Conservation (phyloP, 2,113 vertebrate species). For the Entelurus aequoreus region DNA sequence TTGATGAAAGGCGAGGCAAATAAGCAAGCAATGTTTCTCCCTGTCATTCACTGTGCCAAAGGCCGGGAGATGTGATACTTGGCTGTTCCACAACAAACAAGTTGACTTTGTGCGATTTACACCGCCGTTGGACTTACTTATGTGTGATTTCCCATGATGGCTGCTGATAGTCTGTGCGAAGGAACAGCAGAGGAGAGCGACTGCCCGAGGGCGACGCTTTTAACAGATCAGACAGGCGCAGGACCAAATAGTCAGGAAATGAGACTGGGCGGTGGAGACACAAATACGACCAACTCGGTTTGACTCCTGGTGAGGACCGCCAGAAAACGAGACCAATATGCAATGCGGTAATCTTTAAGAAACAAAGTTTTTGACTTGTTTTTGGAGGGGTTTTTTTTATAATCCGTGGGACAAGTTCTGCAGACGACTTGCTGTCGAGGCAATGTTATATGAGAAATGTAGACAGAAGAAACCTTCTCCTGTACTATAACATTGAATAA, state of each 20-base stretch:
- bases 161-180: conserved; percentile 8
- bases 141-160: background rate
- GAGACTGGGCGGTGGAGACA: conserved; percentile 38
- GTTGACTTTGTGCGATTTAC: conserved; percentile 10
- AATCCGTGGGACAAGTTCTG: background rate
- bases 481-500: no score
- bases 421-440: no score
- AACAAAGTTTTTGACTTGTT: no score
- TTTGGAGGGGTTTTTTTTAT: background rate
- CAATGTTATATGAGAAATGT: no score
- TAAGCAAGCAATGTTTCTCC: conserved; percentile 33
- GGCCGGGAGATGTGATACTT: conserved; percentile 14
- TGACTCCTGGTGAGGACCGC: conserved; percentile 16
- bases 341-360: no score
- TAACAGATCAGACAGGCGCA: conserved; percentile 59
- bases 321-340: no score
- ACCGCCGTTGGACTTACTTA: background rate
- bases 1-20: conserved; percentile 38
- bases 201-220: conserved; percentile 46
- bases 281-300: conserved; percentile 35
- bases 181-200: conserved; percentile 15
- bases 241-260: conserved; percentile 61
- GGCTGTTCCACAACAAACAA: conserved; percentile 57
- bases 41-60: conserved; percentile 56
- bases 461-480: no score